Evolutionary conservation across 1,140 invertebrate genomes (phyloP), one percentile per base, ranked within the genome.

Genomic region (Drosophila aff.): DNA sequence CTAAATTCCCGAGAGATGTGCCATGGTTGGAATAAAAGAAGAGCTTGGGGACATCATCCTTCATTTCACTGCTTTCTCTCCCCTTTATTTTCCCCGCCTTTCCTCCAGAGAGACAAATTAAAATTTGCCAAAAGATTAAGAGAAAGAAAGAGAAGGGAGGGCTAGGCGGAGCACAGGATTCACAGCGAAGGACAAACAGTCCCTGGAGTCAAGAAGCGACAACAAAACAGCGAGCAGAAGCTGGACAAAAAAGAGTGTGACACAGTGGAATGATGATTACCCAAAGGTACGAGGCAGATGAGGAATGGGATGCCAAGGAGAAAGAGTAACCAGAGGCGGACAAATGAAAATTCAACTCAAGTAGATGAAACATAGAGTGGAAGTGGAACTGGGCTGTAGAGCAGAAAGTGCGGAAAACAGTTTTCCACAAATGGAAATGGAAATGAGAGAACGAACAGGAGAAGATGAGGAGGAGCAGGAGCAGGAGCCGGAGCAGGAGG

Each of bases 311-410:
- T 40, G 1, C 16, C 49, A 36, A 36, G 68, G n/a, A 73, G 44
- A 43, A 43, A 43, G 53, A 28, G 67, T 60, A 71, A 73, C 66
- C 69, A 73, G 53, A 59, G 67, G 69, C 69, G 53, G 77, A 81
- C 81, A 89, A 90, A 89, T 90, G 87, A 90, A 90, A 90, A 90
- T 80, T 82, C 85, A 80, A 85, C 79, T 76, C 85, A 68, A 84
- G 83, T 66, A 79, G 84, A 79, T 85, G 84, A 77, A 84, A 26
- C 76, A 82, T 90, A 68, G 85, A 85, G 66, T 75, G 85, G 76
- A 90, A 79, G 65, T 89, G 85, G 85, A 79, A 66, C 75, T 82
- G 85, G 81, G 72, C 74, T 61, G 79, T 55, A 79, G 72, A 16
- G 36, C 33, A 57, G 78, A 55, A 69, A 62, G 47, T 57, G 58